Percentiles rank a stretch among this genome's conserved stretches.
Conservation (phyloP, 35 echinoderm and acorn worm genomes). For the Patiria miniata region DNA sequence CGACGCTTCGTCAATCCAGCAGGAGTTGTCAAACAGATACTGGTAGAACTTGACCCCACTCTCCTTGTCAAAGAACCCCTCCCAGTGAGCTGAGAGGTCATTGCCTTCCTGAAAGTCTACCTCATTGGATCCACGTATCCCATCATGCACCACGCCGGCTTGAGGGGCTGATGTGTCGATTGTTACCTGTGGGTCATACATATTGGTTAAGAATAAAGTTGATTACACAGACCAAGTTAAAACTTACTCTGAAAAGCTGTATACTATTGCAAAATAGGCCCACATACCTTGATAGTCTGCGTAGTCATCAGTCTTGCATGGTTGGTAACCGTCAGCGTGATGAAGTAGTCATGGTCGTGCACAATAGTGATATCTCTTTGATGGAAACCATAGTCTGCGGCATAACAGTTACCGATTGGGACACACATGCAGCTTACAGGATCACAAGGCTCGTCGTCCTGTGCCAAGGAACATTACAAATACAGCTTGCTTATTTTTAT, state of each 20-base stretch:
- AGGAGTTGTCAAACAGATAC: constrained; percentile 21
- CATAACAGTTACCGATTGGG: constrained; percentile 52
- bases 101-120: constrained; percentile 42
- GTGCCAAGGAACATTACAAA: not conserved
- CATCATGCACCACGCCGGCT: constrained; percentile 46
- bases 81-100: constrained; percentile 37
- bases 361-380: not conserved
- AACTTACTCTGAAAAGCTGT: no score
- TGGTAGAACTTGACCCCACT: constrained; percentile 54
- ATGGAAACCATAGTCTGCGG: not conserved
- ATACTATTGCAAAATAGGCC: no score
- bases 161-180: constrained; percentile 42
- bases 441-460: not conserved
- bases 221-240: not conserved
- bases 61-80: constrained; percentile 59
- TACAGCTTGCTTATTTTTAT: no score
- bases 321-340: no score
- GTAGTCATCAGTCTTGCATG: no score
- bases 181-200: constrained; percentile 31
- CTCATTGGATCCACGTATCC: constrained; percentile 29
- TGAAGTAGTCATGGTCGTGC: no score
- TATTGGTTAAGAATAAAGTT: not conserved
- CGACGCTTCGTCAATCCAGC: not conserved
- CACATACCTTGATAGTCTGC: no score
- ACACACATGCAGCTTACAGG: constrained; percentile 34